Percentiles rank a stretch among this genome's conserved stretches.
These are phyloP conservation scores for Mareca penelope DNA, from an alignment of 2,797 vertebrate species.

Conservation along the genomic window DNA sequence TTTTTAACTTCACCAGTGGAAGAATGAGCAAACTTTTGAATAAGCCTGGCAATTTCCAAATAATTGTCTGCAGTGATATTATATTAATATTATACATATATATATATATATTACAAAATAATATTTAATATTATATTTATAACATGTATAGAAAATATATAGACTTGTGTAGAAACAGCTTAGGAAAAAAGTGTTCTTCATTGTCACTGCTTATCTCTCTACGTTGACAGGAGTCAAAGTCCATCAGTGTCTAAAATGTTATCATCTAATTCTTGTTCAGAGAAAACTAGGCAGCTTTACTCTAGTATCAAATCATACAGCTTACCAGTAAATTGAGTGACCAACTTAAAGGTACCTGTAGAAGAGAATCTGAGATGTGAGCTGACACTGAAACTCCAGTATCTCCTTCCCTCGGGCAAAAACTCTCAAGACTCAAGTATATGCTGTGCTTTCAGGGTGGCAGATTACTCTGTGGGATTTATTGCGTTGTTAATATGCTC, in stretches of 20 bases:
- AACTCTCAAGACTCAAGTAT: not conserved
- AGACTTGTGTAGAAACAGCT: not conserved
- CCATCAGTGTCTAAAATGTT: not conserved
- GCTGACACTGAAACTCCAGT: not conserved
- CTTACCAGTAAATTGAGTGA: not conserved
- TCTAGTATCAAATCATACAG: not conserved
- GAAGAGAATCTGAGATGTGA: not conserved
- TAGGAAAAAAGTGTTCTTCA: not conserved
- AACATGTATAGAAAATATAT: not conserved
- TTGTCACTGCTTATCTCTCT: not conserved
- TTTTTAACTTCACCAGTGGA: not conserved
- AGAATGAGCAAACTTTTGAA: not conserved
- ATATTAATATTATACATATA: no score
- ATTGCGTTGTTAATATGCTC: constrained; percentile 8
- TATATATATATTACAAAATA: no score
- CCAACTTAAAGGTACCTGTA: not conserved
- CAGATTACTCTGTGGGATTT: constrained; percentile 2
- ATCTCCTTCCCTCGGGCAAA: constrained; percentile 17
- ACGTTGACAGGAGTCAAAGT: not conserved
- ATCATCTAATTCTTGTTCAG: not conserved
- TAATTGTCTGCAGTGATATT: not conserved
- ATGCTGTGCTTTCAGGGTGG: not conserved
- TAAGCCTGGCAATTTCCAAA: not conserved
- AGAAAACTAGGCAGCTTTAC: not conserved
- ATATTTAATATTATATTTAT: no score